Base-by-base conservation (phyloP, 2,113 vertebrate genomes). In the Ranitomeya variabilis region DNA sequence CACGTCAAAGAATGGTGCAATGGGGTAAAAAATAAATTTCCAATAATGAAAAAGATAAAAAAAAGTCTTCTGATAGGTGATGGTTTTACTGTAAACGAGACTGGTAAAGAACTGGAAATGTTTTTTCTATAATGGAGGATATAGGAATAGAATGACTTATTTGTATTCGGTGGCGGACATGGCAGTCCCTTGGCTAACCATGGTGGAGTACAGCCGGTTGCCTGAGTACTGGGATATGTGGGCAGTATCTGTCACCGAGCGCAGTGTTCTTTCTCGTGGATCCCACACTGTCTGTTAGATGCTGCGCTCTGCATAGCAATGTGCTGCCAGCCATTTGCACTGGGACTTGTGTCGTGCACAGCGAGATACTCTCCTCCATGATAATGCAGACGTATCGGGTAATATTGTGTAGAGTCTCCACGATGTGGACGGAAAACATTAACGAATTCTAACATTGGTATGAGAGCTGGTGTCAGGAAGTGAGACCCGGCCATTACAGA, bases 1-100 rank as follows among this genome's bases (percentile, higher is more conserved):
- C 45, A 74, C 7, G 7, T 45, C 31, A 45, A 16, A 45, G 45
- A 76, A 76, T 74, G 45, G 45, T 76, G 8, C 73, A 76, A 76
- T 52, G 78, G 54, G 54, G 78, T 80, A 80, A 80, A 78, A 78
- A 80, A 76, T 51, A 51, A 76, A 52, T 76, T 76, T 76, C 16
- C 10, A 52, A 52, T 52, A 52, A 19, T 76, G 21, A 12, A 31
- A 74, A 76, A 76, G 5, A 45, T 3, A 76, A 76, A 71, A 14
- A 16, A 6, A 7, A 21, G 45, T 11, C 18, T 4, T 11, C 18
- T 7, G 16, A 52, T 76, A 16, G 37, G 73, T 37, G 9, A 52
- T 21, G 73, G 3, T 21, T 21, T 76, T 51, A 76, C 37, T 5
- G 14, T 37, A 37, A 14, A 74, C 31, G 18, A 21, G 73, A 52